Conservation (phyloP, 1,140 invertebrate genomes). For the Drosophila guanche region DNA sequence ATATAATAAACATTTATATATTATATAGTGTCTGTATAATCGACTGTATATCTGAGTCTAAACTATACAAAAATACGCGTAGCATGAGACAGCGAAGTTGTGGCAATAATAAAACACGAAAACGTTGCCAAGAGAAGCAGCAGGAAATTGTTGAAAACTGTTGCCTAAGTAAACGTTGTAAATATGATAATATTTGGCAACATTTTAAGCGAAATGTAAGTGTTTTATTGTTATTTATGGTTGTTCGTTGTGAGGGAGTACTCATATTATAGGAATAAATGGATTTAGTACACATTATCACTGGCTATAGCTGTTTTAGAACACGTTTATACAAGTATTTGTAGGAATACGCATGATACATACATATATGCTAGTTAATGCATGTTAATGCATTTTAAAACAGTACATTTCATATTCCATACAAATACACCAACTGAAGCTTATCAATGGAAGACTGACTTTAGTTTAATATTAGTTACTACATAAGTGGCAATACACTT, state of each 20-base stretch:
- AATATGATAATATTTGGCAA: conserved; percentile 69
- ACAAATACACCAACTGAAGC: too few relatives aligned
- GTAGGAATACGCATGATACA: too few relatives aligned
- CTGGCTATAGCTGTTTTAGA: too few relatives aligned
- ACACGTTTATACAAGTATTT: too few relatives aligned
- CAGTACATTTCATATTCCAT: too few relatives aligned
- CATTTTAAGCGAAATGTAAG: conserved; percentile 70
- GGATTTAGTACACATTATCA: too few relatives aligned
- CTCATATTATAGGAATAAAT: too few relatives aligned
- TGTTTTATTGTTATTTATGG: background rate
- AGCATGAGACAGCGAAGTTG: conserved; percentile 69
- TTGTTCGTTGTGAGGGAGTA: background rate
- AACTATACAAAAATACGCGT: conserved; percentile 32
- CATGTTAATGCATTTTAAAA: too few relatives aligned
- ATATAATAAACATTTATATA: conserved; percentile 62
- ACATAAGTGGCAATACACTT: too few relatives aligned
- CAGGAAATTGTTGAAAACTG: conserved; percentile 51
- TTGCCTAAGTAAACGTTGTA: conserved; percentile 64
- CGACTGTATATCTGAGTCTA: conserved; percentile 10
- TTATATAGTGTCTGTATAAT: conserved; percentile 1
- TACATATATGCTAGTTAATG: too few relatives aligned
- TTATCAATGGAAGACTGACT: too few relatives aligned
- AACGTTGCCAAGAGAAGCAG: conserved; percentile 52
- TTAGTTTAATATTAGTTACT: too few relatives aligned
- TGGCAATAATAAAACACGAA: conserved; percentile 47